phyloP scores from a whole-genome alignment of 37 sponge, comb jelly and placozoan genomes.

The Agelas oroides region DNA sequence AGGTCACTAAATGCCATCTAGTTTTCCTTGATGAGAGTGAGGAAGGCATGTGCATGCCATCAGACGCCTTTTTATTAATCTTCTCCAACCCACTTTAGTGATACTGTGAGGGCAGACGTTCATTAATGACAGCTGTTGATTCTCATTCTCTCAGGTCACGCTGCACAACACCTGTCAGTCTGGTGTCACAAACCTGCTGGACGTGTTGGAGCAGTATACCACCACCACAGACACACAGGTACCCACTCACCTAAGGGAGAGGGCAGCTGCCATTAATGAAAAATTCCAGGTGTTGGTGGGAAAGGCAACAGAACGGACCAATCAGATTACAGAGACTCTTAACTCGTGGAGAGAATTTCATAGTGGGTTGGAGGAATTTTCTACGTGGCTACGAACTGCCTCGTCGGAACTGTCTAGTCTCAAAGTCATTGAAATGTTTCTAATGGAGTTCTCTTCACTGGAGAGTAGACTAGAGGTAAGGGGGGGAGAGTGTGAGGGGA shows the following conservation, averaged over 20 bases:
- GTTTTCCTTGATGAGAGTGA: too few species aligned
- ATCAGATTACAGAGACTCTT: conserved; percentile 15
- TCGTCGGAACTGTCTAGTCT: conserved; percentile 36
- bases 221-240: neutral
- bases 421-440: conserved; percentile 24
- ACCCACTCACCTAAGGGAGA: conserved; percentile 12
- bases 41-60: too few species aligned
- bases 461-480: conserved; percentile 35
- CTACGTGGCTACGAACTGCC: neutral
- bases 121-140: neutral
- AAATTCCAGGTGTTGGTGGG: neutral
- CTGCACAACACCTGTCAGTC: conserved; percentile 25
- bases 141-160: neutral
- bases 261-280: neutral
- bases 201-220: conserved; percentile 12
- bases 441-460: conserved; percentile 36
- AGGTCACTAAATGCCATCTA: too few species aligned
- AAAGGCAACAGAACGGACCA: conserved; percentile 20
- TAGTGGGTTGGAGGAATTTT: neutral
- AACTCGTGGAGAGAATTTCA: conserved; percentile 26
- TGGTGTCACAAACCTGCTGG: neutral
- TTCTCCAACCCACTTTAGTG: too few species aligned
- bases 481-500: neutral
- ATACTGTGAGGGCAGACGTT: too few species aligned
- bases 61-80: too few species aligned